Base-by-base conservation (phyloP, 2,888 invertebrate genomes). In the Dynastes maya region DNA sequence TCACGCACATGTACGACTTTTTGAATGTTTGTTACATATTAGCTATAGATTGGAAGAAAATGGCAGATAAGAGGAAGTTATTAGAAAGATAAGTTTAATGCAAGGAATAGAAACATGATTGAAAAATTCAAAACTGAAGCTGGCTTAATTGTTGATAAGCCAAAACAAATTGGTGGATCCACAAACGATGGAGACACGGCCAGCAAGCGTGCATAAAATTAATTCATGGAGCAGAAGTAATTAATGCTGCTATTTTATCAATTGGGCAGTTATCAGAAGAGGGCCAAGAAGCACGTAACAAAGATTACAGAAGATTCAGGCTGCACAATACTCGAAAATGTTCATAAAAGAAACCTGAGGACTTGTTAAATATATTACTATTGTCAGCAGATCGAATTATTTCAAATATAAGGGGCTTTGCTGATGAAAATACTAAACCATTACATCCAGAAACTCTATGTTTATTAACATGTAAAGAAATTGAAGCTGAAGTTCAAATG, bases 121-220 rank as follows among this genome's bases (percentile, higher is more conserved):
- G 2, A 5, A 37, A 37, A 37, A 37, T 37, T 37, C 32, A 37
- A 37, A 37, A 37, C 32, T 37, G 32, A 55, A 58, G 29, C 29
- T 27, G 16, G 71, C 4, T 51, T 71, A 32, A 29, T 51, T 29
- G 27, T 51, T 53, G 53, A 71, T 27, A 27, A 53, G 37, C 29
- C 58, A 13, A 55, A 53, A 71, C 53, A 71, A 22, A 53, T 22
- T 32, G n/a, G n/a, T 55, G 71, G 29, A 32, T 53, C 29, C 16
- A 53, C 53, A n/a, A 71, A 55, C 53, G 53, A 22, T 11, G 55
- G 29, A 11, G 53, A 71, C 9, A 71, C 55, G 40, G 67, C 51
- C 76, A 32, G 45, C 76, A 6, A 86, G 85, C 3, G 64, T 86
- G 78, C 86, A 85, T 78, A 85, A 85, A 81, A 79, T 86, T 86